Evolutionary conservation across 2,113 vertebrate genomes (phyloP).

Genomic region (Grus americana): DNA sequence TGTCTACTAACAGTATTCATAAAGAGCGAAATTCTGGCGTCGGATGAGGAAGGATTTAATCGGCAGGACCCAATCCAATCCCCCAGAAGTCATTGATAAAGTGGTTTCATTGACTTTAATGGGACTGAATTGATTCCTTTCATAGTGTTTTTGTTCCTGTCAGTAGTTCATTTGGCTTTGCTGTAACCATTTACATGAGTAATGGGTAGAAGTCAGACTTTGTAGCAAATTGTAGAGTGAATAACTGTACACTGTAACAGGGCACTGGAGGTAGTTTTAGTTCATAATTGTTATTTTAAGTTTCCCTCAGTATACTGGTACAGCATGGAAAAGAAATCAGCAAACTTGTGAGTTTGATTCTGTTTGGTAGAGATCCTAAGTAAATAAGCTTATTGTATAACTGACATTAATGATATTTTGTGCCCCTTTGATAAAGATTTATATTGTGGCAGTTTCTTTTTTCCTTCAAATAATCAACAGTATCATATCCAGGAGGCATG

Average conservation of each 20-base stretch:
- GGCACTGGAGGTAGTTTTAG: neutral
- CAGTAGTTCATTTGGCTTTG: slow-evolving; percentile 22
- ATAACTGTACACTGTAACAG: neutral
- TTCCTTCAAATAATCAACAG: neutral
- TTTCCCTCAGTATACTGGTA: neutral
- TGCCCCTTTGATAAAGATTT: neutral
- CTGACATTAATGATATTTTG: neutral
- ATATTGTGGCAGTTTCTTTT: neutral
- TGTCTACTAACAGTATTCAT: neutral
- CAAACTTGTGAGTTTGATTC: neutral
- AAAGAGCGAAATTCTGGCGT: neutral
- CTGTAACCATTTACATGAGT: neutral
- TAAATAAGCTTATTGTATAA: neutral
- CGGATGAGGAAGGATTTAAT: neutral
- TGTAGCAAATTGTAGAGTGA: neutral
- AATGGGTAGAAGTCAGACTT: neutral
- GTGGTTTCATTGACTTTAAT: neutral
- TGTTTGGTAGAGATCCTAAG: neutral
- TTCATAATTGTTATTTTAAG: neutral
- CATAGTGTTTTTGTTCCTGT: neutral
- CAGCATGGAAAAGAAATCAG: neutral
- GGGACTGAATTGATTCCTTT: slow-evolving; percentile 9
- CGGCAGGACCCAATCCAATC: neutral
- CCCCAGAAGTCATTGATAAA: neutral
- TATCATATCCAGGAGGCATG: neutral